These are phyloP conservation scores for Cepaea hortensis DNA, from an alignment of 2,888 invertebrate species.

Conservation along the genomic window DNA sequence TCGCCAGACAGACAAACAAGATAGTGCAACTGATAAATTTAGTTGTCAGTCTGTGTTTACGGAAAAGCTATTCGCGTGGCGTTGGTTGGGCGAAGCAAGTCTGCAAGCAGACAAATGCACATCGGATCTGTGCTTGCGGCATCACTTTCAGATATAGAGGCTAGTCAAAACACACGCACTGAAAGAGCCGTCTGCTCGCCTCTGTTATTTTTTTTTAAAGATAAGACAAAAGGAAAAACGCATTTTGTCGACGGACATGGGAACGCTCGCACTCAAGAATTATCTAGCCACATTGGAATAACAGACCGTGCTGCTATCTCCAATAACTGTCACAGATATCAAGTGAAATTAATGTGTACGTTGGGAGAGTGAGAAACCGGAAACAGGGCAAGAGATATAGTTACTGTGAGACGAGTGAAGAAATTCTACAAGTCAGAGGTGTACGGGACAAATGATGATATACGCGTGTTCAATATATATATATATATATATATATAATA, in stretches of 20 bases:
- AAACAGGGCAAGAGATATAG: not conserved
- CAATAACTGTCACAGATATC: slow-evolving; percentile 27
- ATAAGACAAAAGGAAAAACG: slow-evolving; percentile 11
- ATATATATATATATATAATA: too few species aligned
- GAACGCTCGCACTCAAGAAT: not conserved
- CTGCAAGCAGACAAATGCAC: not conserved
- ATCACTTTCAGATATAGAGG: not conserved
- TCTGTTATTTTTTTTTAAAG: not conserved
- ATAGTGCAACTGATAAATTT: not conserved
- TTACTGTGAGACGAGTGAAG: too few species aligned
- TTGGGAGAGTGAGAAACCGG: not conserved
- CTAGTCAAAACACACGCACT: slow-evolving; percentile 22
- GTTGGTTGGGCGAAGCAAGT: not conserved
- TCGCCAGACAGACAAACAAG: not conserved
- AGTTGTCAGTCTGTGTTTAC: slow-evolving; percentile 3
- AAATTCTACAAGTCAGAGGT: too few species aligned
- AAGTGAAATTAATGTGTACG: not conserved
- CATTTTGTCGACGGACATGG: not conserved
- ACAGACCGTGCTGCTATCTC: slow-evolving; percentile 3
- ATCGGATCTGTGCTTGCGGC: slow-evolving; percentile 9
- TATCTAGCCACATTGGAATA: slow-evolving; percentile 32
- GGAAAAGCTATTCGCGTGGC: not conserved
- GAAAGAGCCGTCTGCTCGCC: not conserved
- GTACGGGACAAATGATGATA: too few species aligned
- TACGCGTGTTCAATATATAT: too few species aligned